A percentile compares a stretch with the other conserved stretches of the same genome.
These are phyloP conservation scores for Panthera leo DNA, from an alignment of 2,113 vertebrate species.

Conservation along the genomic window DNA sequence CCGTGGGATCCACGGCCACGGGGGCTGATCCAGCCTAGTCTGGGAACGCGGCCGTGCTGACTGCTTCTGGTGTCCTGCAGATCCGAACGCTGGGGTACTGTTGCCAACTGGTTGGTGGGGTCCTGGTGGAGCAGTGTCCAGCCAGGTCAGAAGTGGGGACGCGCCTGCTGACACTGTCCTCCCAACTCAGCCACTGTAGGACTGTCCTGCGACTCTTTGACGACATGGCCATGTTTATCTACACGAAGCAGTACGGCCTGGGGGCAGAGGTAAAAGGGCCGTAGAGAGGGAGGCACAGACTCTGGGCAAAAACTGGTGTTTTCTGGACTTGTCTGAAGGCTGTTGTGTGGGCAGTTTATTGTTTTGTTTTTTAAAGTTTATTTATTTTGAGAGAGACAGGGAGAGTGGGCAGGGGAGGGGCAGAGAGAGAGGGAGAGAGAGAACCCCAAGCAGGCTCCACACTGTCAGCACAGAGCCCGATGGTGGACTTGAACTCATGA, in stretches of 20 bases:
- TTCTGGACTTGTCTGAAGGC: neutral
- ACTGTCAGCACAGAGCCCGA: no score
- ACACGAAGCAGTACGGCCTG: constrained; percentile 91
- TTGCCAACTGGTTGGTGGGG: constrained; percentile 92
- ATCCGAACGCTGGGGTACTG: constrained; percentile 91
- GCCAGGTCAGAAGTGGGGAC: constrained; percentile 81
- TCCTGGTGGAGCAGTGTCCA: constrained; percentile 79
- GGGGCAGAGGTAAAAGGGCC: constrained; percentile 88
- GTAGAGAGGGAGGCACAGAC: neutral
- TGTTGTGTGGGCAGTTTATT: neutral
- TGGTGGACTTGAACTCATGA: no score
- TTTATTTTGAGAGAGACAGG: no score
- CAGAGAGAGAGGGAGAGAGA: no score
- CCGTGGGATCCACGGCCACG: accelerated
- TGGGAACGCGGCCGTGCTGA: neutral
- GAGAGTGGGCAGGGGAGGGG: no score
- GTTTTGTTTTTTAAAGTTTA: no score
- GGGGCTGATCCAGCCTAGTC: neutral
- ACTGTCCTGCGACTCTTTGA: constrained; percentile 94
- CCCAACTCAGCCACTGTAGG: constrained; percentile 93
- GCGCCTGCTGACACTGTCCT: constrained; percentile 89
- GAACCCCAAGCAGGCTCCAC: no score
- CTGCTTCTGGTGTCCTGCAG: constrained; percentile 79
- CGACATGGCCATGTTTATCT: constrained; percentile 91
- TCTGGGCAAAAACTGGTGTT: neutral